phyloP scores from a whole-genome alignment of 2,888 invertebrate genomes.

The Eupithecia pulchellata region DNA sequence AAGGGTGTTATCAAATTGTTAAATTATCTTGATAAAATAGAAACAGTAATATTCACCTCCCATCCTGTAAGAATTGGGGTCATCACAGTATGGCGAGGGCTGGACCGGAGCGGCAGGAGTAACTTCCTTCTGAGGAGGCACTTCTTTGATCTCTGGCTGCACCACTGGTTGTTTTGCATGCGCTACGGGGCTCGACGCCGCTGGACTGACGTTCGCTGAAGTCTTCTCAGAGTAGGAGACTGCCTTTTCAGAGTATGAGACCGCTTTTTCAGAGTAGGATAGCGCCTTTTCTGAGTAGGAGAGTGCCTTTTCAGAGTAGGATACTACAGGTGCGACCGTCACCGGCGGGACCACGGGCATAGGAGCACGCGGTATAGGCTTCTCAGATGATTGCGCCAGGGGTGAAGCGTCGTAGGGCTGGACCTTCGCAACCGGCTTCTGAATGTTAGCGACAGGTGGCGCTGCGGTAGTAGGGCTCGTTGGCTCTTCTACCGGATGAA shows the following conservation, averaged over 20 bases:
- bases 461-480: conserved; percentile 61
- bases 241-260: conserved; percentile 53
- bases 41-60: conserved; percentile 84
- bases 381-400: conserved; percentile 63
- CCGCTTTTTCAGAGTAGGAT: conserved; percentile 56
- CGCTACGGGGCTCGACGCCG: conserved; percentile 47
- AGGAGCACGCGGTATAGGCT: conserved; percentile 55
- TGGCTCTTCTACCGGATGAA: conserved; percentile 62
- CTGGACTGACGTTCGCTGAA: conserved; percentile 66
- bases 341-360: conserved; percentile 47
- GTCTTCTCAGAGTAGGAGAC: conserved; percentile 57
- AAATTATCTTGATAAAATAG: not conserved
- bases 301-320: conserved; percentile 56
- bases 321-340: conserved; percentile 41
- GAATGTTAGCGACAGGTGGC: conserved; percentile 65
- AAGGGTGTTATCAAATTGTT: not conserved
- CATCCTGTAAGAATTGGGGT: conserved; percentile 89
- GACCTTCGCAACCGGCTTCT: conserved; percentile 87
- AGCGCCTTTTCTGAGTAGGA: conserved; percentile 56
- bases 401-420: conserved; percentile 85
- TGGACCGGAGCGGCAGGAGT: conserved; percentile 71
- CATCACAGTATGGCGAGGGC: conserved; percentile 84
- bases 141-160: conserved; percentile 43
- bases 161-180: conserved; percentile 51
- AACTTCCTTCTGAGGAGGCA: conserved; percentile 60